Evolutionary conservation across 2,888 invertebrate species (phyloP).

Genomic region (Rotaria socialis): DNA sequence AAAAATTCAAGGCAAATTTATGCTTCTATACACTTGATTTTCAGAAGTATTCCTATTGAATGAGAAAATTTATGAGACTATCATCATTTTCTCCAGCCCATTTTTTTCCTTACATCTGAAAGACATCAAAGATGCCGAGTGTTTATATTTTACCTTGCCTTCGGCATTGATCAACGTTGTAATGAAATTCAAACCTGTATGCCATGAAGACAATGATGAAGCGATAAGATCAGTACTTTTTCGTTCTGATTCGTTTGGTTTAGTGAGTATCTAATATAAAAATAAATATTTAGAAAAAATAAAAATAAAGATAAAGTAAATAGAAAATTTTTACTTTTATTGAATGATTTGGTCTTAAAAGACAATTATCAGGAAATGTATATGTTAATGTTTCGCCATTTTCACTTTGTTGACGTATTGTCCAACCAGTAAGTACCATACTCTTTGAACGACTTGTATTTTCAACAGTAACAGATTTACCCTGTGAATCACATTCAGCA

Average conservation of each 20-base stretch:
- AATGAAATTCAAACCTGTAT: slow-evolving; percentile 6
- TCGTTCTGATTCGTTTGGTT: slow-evolving; percentile 22
- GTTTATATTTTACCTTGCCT: slow-evolving; percentile 27
- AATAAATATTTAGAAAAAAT: background rate
- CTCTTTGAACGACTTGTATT: slow-evolving; percentile 33
- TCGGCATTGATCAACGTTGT: slow-evolving; percentile 21
- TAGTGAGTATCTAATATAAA: background rate
- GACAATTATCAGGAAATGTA: slow-evolving; percentile 5
- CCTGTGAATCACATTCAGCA: background rate
- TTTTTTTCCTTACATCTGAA: too few relatives aligned
- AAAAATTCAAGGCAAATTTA: background rate
- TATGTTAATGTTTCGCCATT: background rate
- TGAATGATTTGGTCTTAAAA: slow-evolving; percentile 12
- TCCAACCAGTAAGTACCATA: slow-evolving; percentile 11
- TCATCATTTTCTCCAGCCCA: background rate
- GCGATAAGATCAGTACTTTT: slow-evolving; percentile 23
- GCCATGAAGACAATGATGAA: slow-evolving; percentile 28
- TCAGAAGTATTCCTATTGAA: too few relatives aligned
- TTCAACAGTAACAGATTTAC: background rate
- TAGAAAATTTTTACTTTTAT: background rate
- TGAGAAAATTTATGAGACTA: background rate
- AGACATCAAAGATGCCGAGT: background rate
- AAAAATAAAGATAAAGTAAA: background rate
- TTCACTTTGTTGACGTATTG: slow-evolving; percentile 1
- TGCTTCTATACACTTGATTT: too few relatives aligned